These are phyloP conservation scores for Pyrocoelia pectoralis DNA, from an alignment of 2,888 invertebrate genomes.

Conservation along the genomic window DNA sequence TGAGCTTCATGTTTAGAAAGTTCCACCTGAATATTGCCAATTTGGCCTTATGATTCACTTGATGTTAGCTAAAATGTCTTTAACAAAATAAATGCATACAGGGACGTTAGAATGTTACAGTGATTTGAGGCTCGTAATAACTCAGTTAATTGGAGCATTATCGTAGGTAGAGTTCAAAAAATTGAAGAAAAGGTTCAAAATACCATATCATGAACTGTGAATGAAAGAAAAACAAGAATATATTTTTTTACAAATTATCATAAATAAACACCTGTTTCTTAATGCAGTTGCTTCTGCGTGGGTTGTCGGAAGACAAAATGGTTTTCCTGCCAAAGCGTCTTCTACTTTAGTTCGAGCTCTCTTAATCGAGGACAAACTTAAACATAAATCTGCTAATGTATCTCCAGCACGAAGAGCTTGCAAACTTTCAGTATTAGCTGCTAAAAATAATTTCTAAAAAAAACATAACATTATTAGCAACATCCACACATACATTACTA, in stretches of 20 bases:
- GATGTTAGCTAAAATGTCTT: too few relatives aligned
- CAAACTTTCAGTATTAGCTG: conserved; percentile 79
- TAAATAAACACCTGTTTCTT: conserved; percentile 68
- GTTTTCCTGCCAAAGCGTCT: conserved; percentile 72
- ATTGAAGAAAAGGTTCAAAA: too few relatives aligned
- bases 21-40: too few relatives aligned
- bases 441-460: conserved; percentile 77
- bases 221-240: too few relatives aligned
- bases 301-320: conserved; percentile 71
- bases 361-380: conserved; percentile 74
- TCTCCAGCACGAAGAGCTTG: conserved; percentile 85
- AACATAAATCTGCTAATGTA: conserved; percentile 82
- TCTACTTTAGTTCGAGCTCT: conserved; percentile 70
- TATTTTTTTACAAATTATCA: background rate
- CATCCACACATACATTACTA: background rate
- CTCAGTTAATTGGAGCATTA: too few relatives aligned
- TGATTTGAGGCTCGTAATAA: too few relatives aligned
- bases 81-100: too few relatives aligned
- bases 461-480: conserved; percentile 16
- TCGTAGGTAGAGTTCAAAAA: too few relatives aligned
- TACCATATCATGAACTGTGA: too few relatives aligned
- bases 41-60: too few relatives aligned
- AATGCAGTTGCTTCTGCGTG: conserved; percentile 78
- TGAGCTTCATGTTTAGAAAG: too few relatives aligned
- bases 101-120: too few relatives aligned